Evolutionary conservation across 2,797 vertebrate genomes (phyloP), one percentile per base, ranked within the genome.

Genomic region (Odontamblyopus rebecca): DNA sequence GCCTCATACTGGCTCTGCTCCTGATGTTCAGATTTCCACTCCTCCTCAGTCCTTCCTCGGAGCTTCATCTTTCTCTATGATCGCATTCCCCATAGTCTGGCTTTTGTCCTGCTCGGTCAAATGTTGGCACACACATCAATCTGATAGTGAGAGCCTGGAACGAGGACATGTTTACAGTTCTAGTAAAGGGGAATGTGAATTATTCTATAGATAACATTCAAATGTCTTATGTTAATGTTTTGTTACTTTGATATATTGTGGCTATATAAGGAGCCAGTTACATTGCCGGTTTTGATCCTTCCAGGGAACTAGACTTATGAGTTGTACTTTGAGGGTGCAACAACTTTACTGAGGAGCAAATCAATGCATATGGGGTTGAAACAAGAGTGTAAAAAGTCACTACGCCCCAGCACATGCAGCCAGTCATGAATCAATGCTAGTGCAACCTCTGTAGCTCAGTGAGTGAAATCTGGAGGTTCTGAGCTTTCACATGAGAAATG

Each of bases 1-100:
- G 61, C 77, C 71, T 72, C 9, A 6, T 69, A 56, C 63, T 67
- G 67, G 77, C 69, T 76, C 79, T 78, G 67, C 59, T 78, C 38
- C 68, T 50, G 64, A 70, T 76, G 62, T 41, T 67, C 51, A 73
- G 65, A 35, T 72, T 74, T 70, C 67, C 67, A 69, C 48, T n/a
- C 26, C 35, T 71, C 78, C 78, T 73, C 71, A 67, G 81, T 79
- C 74, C 71, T 74, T 76, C 72, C 41, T 26, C 77, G 75, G 74
- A 70, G 71, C 27, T 74, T 73, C 70, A 81, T 82, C 78, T 71
- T 60, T 86, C 66, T 78, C 32, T 15, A 62, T 29, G 19, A 66
- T 82, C 29, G 68, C 67, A 2, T 54, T 35, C 13, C 66, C 57
- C 32, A 67, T 48, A 50, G 12, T n/a, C 53, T 76, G 50, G 32